A percentile compares a stretch with the other conserved stretches of the same genome.
Conservation (phyloP, 2,113 vertebrate genomes). For the Suncus etruscus region DNA sequence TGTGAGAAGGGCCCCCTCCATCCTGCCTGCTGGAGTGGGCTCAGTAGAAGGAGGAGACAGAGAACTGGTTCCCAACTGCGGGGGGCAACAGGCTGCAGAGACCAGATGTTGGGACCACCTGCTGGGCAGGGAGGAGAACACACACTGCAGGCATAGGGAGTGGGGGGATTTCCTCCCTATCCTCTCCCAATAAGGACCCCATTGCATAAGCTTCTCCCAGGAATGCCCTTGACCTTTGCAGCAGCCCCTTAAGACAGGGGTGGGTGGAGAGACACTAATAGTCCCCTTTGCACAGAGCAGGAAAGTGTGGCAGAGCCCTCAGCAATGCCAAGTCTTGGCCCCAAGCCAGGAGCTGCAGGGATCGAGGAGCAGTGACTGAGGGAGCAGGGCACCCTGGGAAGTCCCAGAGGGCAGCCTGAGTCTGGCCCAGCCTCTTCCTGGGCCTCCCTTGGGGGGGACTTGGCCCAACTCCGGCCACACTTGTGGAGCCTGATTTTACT, state of each 20-base stretch:
- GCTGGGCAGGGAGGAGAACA: neutral
- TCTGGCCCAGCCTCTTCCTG: neutral
- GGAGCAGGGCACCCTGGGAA: neutral
- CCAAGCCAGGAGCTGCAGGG: neutral
- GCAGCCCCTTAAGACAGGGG: neutral
- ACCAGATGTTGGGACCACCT: neutral
- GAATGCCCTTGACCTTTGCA: slow-evolving; percentile 33
- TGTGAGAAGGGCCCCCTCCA: neutral
- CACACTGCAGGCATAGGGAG: too few species aligned
- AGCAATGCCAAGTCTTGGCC: neutral
- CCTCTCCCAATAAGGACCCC: too few species aligned
- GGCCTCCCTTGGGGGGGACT: neutral
- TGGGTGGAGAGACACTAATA: neutral
- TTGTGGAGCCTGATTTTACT: slow-evolving; percentile 79
- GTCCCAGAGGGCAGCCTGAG: neutral
- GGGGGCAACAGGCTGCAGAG: neutral
- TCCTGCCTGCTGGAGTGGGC: neutral
- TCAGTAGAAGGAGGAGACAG: neutral
- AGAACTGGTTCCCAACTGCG: neutral
- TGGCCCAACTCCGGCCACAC: slow-evolving; percentile 69
- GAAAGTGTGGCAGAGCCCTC: neutral
- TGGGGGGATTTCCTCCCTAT: too few species aligned
- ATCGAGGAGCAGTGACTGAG: too few species aligned
- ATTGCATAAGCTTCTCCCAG: too few species aligned
- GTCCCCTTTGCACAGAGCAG: slow-evolving; percentile 17